These are phyloP conservation scores for Mallotus villosus DNA, from an alignment of 2,797 vertebrate genomes.

Conservation along the genomic window DNA sequence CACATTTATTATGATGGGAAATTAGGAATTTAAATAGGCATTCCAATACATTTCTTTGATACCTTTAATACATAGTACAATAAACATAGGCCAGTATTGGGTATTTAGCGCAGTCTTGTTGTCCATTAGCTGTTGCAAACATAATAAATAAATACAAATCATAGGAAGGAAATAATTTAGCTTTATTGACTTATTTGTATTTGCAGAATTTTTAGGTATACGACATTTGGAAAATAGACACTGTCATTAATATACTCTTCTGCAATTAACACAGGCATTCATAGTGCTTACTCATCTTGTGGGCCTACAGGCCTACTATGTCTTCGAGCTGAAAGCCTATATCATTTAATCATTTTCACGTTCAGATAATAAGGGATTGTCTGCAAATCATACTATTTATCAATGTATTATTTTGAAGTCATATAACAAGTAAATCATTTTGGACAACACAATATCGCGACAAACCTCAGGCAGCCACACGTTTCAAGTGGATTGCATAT, in stretches of 20 bases:
- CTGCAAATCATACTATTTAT: too few species aligned
- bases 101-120: too few species aligned
- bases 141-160: too few species aligned
- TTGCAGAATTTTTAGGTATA: too few species aligned
- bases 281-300: neutral
- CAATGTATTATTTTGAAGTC: too few species aligned
- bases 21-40: neutral
- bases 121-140: too few species aligned
- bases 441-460: constrained; percentile 33
- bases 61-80: neutral
- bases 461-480: constrained; percentile 62
- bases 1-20: constrained; percentile 33
- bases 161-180: too few species aligned
- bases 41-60: neutral
- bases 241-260: neutral
- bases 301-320: neutral
- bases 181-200: too few species aligned
- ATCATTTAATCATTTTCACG: too few species aligned
- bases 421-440: constrained; percentile 7
- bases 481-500: constrained; percentile 41
- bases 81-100: neutral
- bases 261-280: neutral
- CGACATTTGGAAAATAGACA: too few species aligned
- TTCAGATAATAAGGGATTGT: too few species aligned
- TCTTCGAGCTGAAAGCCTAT: too few species aligned